Evolutionary conservation across 2,888 invertebrate species (phyloP), one percentile per base, ranked within the genome.

Genomic region (Gandaritis pyraliata): DNA sequence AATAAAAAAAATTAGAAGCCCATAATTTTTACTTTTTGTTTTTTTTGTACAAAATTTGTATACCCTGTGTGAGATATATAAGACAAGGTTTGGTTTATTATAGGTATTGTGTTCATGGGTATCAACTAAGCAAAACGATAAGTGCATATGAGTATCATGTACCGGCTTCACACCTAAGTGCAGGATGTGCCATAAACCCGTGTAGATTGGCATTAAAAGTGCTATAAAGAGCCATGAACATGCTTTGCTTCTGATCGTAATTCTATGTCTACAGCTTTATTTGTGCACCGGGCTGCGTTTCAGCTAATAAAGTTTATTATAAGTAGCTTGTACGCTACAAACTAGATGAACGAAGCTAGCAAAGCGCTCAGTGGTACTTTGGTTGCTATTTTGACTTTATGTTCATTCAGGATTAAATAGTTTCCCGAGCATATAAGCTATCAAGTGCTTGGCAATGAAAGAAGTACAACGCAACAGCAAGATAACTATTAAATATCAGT

Each of bases 121-220:
- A 23, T 3, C 16, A 2, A 29, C 33, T 18, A 13, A 59, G 48
- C 51, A 36, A 47, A 43, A 55, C 23, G 50, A 36, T 46, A 51
- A 63, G 58, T 58, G 58, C 58, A 63, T 49, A 50, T 49, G n/a
- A 48, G 58, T 63, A 55, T 64, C 65, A 66, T 67, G 64, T 57
- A 65, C 68, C 58, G 61, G 63, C 66, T 65, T 65, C 70, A 68
- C 71, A 65, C 64, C 60, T 72, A 66, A 72, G 72, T 70, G 72
- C 70, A 63, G 75, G 72, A 69, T 72, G 71, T 60, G 72, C 71
- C 69, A 75, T 78, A 76, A 78, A 77, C 67, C 70, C 67, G 58
- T 69, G 72, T 69, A 73, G 74, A 78, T 80, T 78, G 78, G 70
- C 76, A 68, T 77, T 80, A 73, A 76, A 74, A 71, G 72, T 74